Evolutionary conservation across 2,797 vertebrate species (phyloP), one percentile per base, ranked within the genome.

Genomic region (Chaetophractus vellerosus): DNA sequence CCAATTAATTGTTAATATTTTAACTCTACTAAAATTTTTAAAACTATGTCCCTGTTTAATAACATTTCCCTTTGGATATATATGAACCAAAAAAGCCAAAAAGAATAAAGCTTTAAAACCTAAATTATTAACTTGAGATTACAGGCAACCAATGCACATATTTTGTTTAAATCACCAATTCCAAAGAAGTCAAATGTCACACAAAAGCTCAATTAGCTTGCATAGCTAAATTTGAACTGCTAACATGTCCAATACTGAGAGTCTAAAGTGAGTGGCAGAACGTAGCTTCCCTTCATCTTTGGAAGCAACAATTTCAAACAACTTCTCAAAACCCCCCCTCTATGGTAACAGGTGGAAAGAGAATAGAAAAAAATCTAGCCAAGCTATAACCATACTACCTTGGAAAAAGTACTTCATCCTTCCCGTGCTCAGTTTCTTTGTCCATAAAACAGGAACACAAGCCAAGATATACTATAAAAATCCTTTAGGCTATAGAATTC

Each of bases 111-210:
- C 31, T 52, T 74, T 74, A 88, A 61, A 66, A 83, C 9, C 78
- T 84, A 81, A 75, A 57, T 57, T 84, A 84, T 50, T 69, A 71
- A 82, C 52, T 91, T 14, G 66, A 91, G 45, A 76, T 83, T 78
- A 91, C 24, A 87, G 59, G 11, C n/a, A 94, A 94, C 36, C 52
- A 41, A 82, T 9, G 26, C 45, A 82, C 15, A 78, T 4, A 76
- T 80, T 69, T 91, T 82, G 89, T 52, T 87, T 45, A 96, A 36
- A 86, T 74, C 64, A 88, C 23, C 38, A 94, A 50, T 74, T 93
- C 50, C 90, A 93, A 89, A 74, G 55, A 69, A 79, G 69, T 79
- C 64, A 90, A 85, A 52, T 26, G 84, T 84, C 64, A 93, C 68
- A 64, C 11, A 79, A 90, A 94, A 90, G 57, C 33, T 48, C 41